Evolutionary conservation across 1,140 invertebrate genomes (phyloP), one percentile per base, ranked within the genome.

Genomic region (Sarcophaga peregrina): DNA sequence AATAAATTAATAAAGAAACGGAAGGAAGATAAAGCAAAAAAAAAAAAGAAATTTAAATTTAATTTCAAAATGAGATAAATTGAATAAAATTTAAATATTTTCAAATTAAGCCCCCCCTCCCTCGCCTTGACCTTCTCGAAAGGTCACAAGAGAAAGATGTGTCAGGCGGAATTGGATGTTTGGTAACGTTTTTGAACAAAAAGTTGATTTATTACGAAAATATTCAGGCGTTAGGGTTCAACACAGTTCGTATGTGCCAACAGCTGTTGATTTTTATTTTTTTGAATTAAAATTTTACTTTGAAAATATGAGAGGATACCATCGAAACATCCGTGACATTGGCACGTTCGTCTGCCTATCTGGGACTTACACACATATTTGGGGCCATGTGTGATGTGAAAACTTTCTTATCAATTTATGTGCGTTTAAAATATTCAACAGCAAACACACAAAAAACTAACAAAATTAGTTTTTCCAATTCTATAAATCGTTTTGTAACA

Each of bases 211-310:
- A 37, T 37, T 37, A 37, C 1, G 25, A 37, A 37, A 37, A 37
- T n/a, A n/a, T 58, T 58, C 11, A 10, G n/a, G 13, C n/a, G 6
- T 58, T 58, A 4, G 54, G 54, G 5, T 58, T 58, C 11, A 58
- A 58, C 54, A 11, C 54, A 6, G 4, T 58, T 37, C 5, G 13
- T 10, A 10, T 58, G 5, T 11, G 54, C 11, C 11, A 58, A 58
- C 54, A 58, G 54, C 54, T 58, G 54, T 58, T 13, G 54, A 58
- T 58, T 58, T 37, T 37, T 58, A 58, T 58, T 58, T 58, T 58
- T 58, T 58, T 15, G n/a, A 58, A 10, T n/a, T 58, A 58, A 58
- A 58, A 11, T 11, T 58, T 58, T 0, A 13, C 54, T 58, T 13
- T 58, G 13, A 58, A 58, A 58, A 58, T 58, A 15, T 58, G 3